phyloP scores from a whole-genome alignment of 2,113 vertebrate genomes.

The Sus scrofa region T2T-Sscrofa CM000823.6:42401001-42401500 shows the following conservation, averaged over 20 bases:
- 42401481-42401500: background rate
- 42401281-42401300: background rate
- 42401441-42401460: background rate
- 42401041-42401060: background rate
- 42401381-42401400: background rate
- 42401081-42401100: background rate
- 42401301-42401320: background rate
- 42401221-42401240: background rate
- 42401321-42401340: accelerated
- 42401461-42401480: background rate
- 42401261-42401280: background rate
- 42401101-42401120: background rate
- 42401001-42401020: background rate
- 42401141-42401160: background rate
- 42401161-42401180: background rate
- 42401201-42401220: background rate
- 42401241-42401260: background rate
- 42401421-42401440: accelerated
- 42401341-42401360: accelerated
- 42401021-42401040: background rate
- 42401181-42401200: background rate
- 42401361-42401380: accelerated
- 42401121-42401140: background rate
- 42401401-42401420: accelerated
- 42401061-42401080: background rate